These are phyloP conservation scores for Odontamblyopus rebecca DNA, from an alignment of 2,797 vertebrate species.

Conservation along the genomic window DNA sequence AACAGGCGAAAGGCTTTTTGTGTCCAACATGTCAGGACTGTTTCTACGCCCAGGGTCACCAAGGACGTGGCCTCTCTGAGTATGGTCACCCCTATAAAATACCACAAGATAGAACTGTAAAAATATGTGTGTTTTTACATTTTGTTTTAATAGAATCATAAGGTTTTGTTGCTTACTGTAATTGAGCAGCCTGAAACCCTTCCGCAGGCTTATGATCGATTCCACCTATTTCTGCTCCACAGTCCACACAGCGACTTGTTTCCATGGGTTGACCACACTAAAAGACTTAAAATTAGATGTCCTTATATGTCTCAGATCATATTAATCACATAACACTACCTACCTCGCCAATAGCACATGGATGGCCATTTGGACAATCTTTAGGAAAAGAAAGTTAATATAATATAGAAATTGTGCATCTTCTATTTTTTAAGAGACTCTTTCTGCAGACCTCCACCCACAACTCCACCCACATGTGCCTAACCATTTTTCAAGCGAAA, in stretches of 20 bases:
- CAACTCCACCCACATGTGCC: no score
- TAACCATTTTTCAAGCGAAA: no score
- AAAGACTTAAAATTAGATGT: background rate
- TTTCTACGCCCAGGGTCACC: constrained; percentile 69
- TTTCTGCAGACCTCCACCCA: no score
- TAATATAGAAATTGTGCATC: background rate
- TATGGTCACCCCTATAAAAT: constrained; percentile 79
- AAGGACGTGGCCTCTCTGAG: constrained; percentile 87
- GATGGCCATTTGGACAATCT: constrained; percentile 90
- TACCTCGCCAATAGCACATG: constrained; percentile 91
- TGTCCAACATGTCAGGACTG: constrained; percentile 72
- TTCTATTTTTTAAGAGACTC: background rate
- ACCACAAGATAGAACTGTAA: background rate
- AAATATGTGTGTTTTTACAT: background rate
- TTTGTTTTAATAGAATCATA: background rate
- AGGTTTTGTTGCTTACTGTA: constrained; percentile 60
- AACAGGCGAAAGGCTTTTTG: constrained; percentile 79
- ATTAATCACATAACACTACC: constrained; percentile 26
- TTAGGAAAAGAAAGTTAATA: background rate
- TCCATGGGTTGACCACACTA: constrained; percentile 88
- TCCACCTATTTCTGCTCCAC: constrained; percentile 77
- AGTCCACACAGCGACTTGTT: constrained; percentile 78
- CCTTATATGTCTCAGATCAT: background rate
- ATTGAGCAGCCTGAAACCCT: constrained; percentile 42
- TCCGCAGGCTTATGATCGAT: background rate